Percentiles rank a stretch among this genome's conserved stretches.
Evolutionary conservation across 2,888 invertebrate genomes (phyloP).

Genomic region (Actias luna): DNA sequence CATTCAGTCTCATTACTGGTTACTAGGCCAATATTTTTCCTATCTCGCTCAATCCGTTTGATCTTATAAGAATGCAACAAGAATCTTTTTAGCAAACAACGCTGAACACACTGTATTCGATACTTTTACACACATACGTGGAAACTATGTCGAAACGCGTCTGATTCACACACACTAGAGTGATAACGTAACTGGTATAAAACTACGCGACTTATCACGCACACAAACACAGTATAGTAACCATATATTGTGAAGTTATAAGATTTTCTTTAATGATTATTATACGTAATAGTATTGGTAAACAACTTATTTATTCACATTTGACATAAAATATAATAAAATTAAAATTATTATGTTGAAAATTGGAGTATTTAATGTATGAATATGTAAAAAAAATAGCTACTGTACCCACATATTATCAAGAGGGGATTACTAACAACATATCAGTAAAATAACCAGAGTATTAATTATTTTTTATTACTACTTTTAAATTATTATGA

Average conservation of each 20-base stretch:
- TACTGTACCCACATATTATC: neutral
- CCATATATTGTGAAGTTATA: neutral
- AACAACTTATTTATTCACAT: neutral
- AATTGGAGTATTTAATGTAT: too few species aligned
- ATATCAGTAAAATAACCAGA: neutral
- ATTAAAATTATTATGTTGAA: too few species aligned
- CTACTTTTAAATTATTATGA: too few species aligned
- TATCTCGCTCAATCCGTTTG: neutral
- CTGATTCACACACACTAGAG: constrained; percentile 30
- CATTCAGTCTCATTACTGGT: too few species aligned
- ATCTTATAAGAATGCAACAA: constrained; percentile 7
- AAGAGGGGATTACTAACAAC: neutral
- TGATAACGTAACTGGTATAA: constrained; percentile 10
- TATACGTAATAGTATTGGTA: too few species aligned
- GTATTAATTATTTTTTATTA: too few species aligned
- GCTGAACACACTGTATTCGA: constrained; percentile 14
- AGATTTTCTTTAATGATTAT: too few species aligned
- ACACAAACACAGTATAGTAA: neutral
- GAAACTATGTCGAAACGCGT: constrained; percentile 28
- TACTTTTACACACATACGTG: constrained; percentile 9
- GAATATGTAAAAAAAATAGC: neutral
- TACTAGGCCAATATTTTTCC: neutral
- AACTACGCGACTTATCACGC: constrained; percentile 1
- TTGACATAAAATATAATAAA: neutral
- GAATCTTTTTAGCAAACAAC: neutral